Base-by-base conservation (phyloP, 2,113 vertebrate species). In the Triplophysa siluroides region DNA sequence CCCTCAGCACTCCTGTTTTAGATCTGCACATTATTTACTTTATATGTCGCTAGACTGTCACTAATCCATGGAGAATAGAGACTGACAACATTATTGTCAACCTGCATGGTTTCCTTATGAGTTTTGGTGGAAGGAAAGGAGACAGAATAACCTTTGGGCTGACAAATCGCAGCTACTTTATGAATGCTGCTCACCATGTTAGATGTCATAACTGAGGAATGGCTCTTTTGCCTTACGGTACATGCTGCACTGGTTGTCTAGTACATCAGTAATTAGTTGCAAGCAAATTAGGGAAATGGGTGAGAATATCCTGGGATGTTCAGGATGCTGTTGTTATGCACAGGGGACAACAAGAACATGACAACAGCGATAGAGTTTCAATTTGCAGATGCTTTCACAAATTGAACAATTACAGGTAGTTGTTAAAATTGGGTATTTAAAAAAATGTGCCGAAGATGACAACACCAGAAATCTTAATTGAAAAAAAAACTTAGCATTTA, bases 111-210 rank as follows among this genome's bases (percentile, higher is more conserved):
- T 58, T 19, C 33, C 65, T 50, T 61, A 60, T 21, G 69, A 21
- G 70, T 60, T 65, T 56, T 63, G 23, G 58, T 21, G 38, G 58
- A 75, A 4, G 21, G 23, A 67, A 16, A 21, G 62, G 60, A 43
- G 54, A 80, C 18, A 24, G 58, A 62, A 38, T 76, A 65, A 79
- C 74, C 73, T 43, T 56, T 75, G 41, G 21, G 23, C 21, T 8
- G 72, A 75, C 58, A 75, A 75, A 63, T 75, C 72, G 18, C 72
- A 75, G 72, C 72, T 75, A 62, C 71, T 74, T 74, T 74, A 43
- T 14, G 56, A 74, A 56, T 75, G 9, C 21, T 62, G 14, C 41
- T 62, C 23, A 47, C 38, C 10, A 7, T 43, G 61, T 75, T 47
- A 62, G 10, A 63, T 26, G 58, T 75, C 58, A 75, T 47, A 62